phyloP scores from a whole-genome alignment of 2,888 invertebrate species.

The Mythimna albipuncta region DNA sequence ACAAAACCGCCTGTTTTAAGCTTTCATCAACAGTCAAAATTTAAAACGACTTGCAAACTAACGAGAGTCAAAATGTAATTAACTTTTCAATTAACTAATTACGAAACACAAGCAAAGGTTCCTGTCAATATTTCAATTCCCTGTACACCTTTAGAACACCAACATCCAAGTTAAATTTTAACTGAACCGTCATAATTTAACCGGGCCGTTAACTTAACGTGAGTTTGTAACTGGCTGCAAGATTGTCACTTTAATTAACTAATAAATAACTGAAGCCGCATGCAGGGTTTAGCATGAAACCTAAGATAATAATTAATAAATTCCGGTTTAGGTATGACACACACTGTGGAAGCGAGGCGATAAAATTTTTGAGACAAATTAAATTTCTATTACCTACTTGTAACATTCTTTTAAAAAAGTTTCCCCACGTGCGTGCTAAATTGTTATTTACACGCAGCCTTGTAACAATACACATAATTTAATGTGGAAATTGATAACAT shows the following conservation, averaged over 20 bases:
- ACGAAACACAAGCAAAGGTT: constrained; percentile 1
- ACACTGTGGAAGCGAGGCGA: constrained; percentile 19
- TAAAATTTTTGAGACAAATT: background rate
- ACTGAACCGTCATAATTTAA: constrained; percentile 58
- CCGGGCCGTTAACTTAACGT: constrained; percentile 51
- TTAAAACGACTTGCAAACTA: background rate
- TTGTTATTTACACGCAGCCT: too few species aligned
- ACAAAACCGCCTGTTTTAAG: background rate
- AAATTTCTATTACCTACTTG: too few species aligned
- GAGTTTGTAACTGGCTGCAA: constrained; percentile 55
- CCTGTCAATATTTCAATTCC: constrained; percentile 31
- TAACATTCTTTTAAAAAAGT: too few species aligned
- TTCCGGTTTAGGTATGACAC: constrained; percentile 16
- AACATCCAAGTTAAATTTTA: constrained; percentile 47
- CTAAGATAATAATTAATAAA: constrained; percentile 55
- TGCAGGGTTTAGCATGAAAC: constrained; percentile 51
- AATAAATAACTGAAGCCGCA: constrained; percentile 56
- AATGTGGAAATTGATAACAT: too few species aligned
- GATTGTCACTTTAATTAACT: constrained; percentile 62
- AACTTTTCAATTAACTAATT: constrained; percentile 13
- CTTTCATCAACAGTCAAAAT: background rate
- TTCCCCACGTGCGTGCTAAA: too few species aligned
- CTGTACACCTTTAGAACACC: constrained; percentile 19
- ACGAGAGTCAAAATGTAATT: background rate
- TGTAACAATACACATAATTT: too few species aligned